Percentiles rank a stretch among this genome's conserved stretches.
Evolutionary conservation across 1,140 invertebrate genomes (phyloP).

Genomic region (Stegodyphus dumicola): DNA sequence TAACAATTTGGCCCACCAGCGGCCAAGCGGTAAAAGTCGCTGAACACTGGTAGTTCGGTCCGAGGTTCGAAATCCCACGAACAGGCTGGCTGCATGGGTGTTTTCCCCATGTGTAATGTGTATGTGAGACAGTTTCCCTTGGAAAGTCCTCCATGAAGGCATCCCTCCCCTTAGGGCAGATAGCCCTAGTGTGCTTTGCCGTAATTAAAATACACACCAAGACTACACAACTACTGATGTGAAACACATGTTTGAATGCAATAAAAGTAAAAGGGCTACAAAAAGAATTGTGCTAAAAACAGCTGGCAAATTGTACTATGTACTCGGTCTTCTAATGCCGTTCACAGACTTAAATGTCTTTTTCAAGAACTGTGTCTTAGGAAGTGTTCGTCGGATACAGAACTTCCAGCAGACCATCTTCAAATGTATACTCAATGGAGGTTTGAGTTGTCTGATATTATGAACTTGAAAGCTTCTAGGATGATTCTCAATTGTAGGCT

Average conservation of each 20-base stretch:
- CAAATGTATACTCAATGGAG: conserved; percentile 8
- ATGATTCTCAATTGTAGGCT: background rate
- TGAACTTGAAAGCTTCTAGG: background rate
- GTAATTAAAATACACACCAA: too few species aligned
- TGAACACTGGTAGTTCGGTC: too few species aligned
- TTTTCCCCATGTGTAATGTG: too few species aligned
- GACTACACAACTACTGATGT: background rate
- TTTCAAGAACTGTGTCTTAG: background rate
- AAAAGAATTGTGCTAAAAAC: background rate
- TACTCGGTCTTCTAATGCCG: background rate
- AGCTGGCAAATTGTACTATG: background rate
- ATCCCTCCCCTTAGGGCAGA: too few species aligned
- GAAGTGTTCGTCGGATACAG: background rate
- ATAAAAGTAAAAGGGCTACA: background rate
- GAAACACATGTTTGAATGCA: background rate
- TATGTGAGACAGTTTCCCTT: too few species aligned
- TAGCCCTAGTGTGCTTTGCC: too few species aligned
- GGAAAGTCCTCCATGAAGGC: too few species aligned
- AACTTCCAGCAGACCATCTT: conserved; percentile 8
- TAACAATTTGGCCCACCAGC: too few species aligned
- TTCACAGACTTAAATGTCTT: conserved; percentile 3
- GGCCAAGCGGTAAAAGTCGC: too few species aligned
- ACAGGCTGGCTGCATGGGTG: too few species aligned
- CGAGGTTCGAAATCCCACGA: too few species aligned
- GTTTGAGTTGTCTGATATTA: conserved; percentile 12